These are phyloP conservation scores for Sebastes fasciatus DNA, from an alignment of 2,113 vertebrate genomes.

Conservation along the genomic window DNA sequence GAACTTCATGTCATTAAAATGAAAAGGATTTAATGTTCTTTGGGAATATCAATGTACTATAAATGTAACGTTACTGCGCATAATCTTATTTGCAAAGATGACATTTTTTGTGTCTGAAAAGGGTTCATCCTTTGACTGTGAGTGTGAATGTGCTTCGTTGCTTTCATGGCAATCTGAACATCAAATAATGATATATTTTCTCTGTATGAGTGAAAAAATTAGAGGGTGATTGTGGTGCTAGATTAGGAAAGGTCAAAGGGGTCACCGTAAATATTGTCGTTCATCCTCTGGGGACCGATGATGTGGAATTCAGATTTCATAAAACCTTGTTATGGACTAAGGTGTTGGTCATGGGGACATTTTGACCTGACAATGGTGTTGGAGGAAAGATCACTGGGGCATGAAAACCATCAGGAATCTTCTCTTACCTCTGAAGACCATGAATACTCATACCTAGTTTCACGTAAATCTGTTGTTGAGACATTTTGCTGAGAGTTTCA, in stretches of 20 bases:
- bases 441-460: neutral
- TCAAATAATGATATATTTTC: neutral
- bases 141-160: no score
- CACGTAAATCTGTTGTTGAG: neutral
- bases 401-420: neutral
- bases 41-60: neutral
- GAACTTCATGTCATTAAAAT: no score
- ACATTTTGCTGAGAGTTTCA: neutral
- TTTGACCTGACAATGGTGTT: neutral
- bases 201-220: neutral
- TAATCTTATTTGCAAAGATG: neutral
- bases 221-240: neutral
- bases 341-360: neutral
- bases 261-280: neutral
- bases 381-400: neutral
- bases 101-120: no score
- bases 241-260: neutral
- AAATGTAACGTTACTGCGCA: neutral
- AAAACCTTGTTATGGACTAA: neutral
- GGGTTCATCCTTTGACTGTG: no score
- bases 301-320: neutral
- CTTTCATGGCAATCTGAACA: neutral
- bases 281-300: neutral
- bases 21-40: neutral
- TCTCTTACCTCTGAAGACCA: neutral